Evolutionary conservation across 2,797 vertebrate genomes (phyloP).

Genomic region (Eospalax fontanierii): DNA sequence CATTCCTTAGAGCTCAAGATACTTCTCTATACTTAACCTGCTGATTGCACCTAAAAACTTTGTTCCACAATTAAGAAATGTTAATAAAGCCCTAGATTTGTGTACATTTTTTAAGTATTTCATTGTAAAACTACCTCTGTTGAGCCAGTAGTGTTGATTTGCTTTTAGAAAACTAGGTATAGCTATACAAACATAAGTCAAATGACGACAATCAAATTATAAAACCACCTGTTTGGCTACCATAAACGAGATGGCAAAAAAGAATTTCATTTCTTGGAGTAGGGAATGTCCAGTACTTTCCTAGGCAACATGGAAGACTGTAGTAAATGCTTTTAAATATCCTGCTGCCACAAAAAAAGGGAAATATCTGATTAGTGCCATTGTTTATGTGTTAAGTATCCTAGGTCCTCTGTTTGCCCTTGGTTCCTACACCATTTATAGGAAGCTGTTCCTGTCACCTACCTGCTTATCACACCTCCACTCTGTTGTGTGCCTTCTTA

Average conservation of each 20-base stretch:
- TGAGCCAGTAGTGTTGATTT: background rate
- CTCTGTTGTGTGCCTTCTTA: background rate
- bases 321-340: background rate
- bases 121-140: conserved; percentile 34
- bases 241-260: background rate
- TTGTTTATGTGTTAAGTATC: background rate
- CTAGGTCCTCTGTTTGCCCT: background rate
- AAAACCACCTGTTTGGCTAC: background rate
- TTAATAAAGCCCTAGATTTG: conserved; percentile 18
- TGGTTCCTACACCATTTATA: background rate
- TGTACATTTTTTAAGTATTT: conserved; percentile 34
- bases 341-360: background rate
- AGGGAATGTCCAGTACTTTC: background rate
- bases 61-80: conserved; percentile 33
- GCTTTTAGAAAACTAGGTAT: conserved; percentile 48
- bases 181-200: conserved; percentile 12
- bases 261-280: background rate
- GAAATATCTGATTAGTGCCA: background rate
- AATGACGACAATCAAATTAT: background rate
- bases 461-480: background rate
- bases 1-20: conserved; percentile 26
- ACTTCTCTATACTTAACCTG: background rate
- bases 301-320: background rate
- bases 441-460: background rate
- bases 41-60: conserved; percentile 34